phyloP scores from a whole-genome alignment of 2,113 vertebrate genomes.

The Crotalus horridus region DNA sequence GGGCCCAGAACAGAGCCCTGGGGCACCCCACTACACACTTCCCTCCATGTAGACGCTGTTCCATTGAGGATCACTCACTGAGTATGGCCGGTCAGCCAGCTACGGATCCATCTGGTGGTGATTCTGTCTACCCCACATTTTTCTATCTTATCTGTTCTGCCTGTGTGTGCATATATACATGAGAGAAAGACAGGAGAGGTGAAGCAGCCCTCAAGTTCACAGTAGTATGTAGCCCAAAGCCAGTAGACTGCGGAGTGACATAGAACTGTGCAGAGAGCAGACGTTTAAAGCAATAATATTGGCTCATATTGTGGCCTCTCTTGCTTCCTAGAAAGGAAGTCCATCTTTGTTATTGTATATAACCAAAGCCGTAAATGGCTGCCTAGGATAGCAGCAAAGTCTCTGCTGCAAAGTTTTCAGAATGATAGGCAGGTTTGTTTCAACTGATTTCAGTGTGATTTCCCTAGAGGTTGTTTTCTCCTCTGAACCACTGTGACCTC shows the following conservation, averaged over 20 bases:
- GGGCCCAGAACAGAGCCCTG: too few relatives aligned
- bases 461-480: conserved; percentile 8
- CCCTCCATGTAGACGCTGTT: too few relatives aligned
- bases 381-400: not conserved
- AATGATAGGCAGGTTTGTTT: not conserved
- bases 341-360: not conserved
- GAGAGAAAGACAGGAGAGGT: not conserved
- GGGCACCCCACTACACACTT: too few relatives aligned
- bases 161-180: not conserved
- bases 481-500: not conserved
- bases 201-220: not conserved
- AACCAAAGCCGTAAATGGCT: not conserved
- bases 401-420: not conserved
- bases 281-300: too few relatives aligned
- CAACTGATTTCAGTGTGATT: conserved; percentile 4
- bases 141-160: not conserved
- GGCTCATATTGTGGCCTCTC: not conserved
- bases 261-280: not conserved
- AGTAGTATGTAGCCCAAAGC: not conserved
- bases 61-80: too few relatives aligned
- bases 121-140: too few relatives aligned
- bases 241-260: not conserved
- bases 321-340: not conserved
- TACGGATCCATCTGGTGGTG: too few relatives aligned
- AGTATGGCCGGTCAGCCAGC: too few relatives aligned